Base-by-base conservation (phyloP, 2,113 vertebrate genomes). In the Isichthys henryi region DNA sequence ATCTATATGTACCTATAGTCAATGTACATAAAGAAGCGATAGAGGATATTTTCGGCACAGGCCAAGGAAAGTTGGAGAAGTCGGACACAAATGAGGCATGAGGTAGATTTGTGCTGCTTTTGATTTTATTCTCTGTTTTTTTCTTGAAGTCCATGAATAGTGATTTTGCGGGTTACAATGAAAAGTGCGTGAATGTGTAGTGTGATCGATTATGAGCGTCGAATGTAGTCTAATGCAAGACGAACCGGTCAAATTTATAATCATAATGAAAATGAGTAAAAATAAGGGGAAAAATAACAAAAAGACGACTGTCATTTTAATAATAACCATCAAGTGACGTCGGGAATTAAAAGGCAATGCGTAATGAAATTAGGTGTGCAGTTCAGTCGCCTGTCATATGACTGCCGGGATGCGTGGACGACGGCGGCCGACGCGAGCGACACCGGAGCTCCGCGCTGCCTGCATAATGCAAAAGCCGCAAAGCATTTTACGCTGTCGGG, bases 61-160 rank as follows among this genome's bases (percentile, higher is more conserved):
- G 23, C 1, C 11, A 35, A 35, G 48, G 48, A 52, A 86, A 15
- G 49, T 35, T 11, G 46, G 82, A 82, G 43, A 8, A 53, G 27
- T 19, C 31, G 48, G 31, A 88, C 56, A 43, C 46, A 43, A 43
- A 3, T 27, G n/a, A 31, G 9, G 77, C 11, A 46, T 46, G 74
- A 88, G 88, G 88, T 84, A 84, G 66, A 50, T 19, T 21, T 49
- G n/a, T 52, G 85, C n/a, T n/a, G 49, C 5, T 52, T 86, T 84
- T 84, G 5, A 84, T n/a, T 84, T 23, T 23, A 21, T 23, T 3
- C 43, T 84, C 45, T 82, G 15, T 43, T 45, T 39, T 46, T 23
- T 0, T 2, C 2, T 0, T 46, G 23, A 15, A 43, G 5, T n/a
- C 39, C 21, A 10, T 10, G 23, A 84, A 17, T 45, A 9, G 43